Conservation (phyloP, 2,113 vertebrate species). For the Xyliphius kryptos region DNA sequence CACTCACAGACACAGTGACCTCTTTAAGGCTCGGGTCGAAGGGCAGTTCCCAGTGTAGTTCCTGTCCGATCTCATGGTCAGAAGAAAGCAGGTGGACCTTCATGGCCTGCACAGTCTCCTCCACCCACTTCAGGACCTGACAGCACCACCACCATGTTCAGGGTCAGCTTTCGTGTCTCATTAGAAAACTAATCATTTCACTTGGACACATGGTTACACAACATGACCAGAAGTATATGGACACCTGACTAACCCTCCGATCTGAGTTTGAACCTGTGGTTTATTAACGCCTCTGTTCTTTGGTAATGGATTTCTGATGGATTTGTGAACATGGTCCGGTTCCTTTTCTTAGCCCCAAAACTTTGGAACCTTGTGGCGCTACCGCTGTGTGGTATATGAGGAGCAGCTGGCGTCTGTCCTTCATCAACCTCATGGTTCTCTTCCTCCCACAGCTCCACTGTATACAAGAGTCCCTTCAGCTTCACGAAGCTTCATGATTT, state of each 20-base stretch:
- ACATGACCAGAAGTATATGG: no score
- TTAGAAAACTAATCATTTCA: no score
- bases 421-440: not conserved
- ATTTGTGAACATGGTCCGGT: no score
- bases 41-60: slow-evolving; percentile 74
- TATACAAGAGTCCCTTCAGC: not conserved
- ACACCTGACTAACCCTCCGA: no score
- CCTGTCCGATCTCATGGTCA: slow-evolving; percentile 72
- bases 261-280: no score
- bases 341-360: no score
- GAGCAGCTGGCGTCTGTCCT: not conserved
- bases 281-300: no score
- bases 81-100: slow-evolving; percentile 86
- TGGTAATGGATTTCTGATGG: no score
- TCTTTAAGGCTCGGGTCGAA: slow-evolving; percentile 86
- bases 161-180: not conserved
- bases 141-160: not conserved
- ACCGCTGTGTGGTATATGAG: not conserved
- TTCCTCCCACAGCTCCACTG: not conserved
- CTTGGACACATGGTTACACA: no score
- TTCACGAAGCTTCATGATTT: not conserved
- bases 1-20: slow-evolving; percentile 85
- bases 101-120: slow-evolving; percentile 82
- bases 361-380: no score
- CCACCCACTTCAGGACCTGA: slow-evolving; percentile 91